Conservation (phyloP, 2,113 vertebrate genomes). For the Misgurnus mizolepis region DNA sequence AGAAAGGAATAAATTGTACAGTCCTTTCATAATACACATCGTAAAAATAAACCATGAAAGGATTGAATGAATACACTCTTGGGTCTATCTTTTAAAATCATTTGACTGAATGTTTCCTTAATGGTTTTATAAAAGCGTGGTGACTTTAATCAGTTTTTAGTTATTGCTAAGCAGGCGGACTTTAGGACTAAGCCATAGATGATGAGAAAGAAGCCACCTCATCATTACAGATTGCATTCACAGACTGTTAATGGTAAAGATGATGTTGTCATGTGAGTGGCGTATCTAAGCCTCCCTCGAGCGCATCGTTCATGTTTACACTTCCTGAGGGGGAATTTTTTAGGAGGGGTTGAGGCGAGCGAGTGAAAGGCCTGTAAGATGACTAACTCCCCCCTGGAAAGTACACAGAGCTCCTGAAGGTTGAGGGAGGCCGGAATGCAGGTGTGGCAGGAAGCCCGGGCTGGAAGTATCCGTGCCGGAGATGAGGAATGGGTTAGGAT, state of each 20-base stretch:
- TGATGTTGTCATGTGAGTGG: neutral
- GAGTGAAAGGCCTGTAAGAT: conserved; percentile 21
- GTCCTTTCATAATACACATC: too few relatives aligned
- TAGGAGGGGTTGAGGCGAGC: conserved; percentile 33
- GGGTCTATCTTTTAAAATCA: too few relatives aligned
- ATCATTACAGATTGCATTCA: neutral
- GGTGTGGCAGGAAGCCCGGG: conserved; percentile 39
- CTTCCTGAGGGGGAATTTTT: conserved; percentile 50
- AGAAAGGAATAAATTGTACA: too few relatives aligned
- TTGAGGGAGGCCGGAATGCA: conserved; percentile 20
- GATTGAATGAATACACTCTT: too few relatives aligned
- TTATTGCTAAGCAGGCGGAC: too few relatives aligned
- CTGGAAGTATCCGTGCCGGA: neutral
- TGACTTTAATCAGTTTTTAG: too few relatives aligned
- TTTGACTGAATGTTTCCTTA: too few relatives aligned
- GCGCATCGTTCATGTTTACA: conserved; percentile 32
- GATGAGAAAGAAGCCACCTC: neutral
- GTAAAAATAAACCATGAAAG: too few relatives aligned
- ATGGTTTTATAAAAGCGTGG: too few relatives aligned
- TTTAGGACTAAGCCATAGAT: too few relatives aligned
- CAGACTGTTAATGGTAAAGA: neutral
- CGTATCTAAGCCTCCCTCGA: conserved; percentile 7
- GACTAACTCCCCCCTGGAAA: conserved; percentile 55
- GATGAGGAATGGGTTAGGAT: conserved; percentile 2
- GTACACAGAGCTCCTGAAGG: conserved; percentile 33